A percentile compares a stretch with the other conserved stretches of the same genome.
Evolutionary conservation across 2,888 invertebrate species (phyloP).

Genomic region (Drosophila silvestris): DNA sequence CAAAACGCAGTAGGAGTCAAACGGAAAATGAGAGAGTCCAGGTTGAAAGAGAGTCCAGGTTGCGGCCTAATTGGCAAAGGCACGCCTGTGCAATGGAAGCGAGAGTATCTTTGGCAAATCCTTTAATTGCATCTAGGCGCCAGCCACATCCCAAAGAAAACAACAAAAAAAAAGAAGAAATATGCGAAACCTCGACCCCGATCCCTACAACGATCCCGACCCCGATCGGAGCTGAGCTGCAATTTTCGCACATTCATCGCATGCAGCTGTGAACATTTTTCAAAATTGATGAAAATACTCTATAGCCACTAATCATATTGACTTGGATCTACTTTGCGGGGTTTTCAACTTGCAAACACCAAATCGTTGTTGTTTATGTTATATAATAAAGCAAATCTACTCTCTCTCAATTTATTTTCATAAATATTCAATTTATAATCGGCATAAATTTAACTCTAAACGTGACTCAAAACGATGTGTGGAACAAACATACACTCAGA

Average conservation of each 20-base stretch:
- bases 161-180: neutral
- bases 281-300: constrained; percentile 17
- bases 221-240: constrained; percentile 21
- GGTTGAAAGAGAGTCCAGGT: neutral
- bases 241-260: constrained; percentile 62
- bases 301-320: constrained; percentile 10
- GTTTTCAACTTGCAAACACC: neutral
- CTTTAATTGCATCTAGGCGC: constrained; percentile 74
- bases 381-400: neutral
- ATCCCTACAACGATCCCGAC: neutral
- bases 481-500: neutral
- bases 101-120: constrained; percentile 61
- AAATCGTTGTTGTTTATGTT: neutral
- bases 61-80: constrained; percentile 59
- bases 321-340: neutral
- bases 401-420: neutral
- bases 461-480: neutral
- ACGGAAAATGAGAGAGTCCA: neutral
- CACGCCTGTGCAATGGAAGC: constrained; percentile 39
- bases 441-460: neutral
- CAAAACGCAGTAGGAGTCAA: constrained; percentile 9
- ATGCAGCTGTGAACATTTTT: constrained; percentile 73
- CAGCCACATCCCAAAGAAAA: constrained; percentile 33
- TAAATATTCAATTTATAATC: neutral
- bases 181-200: constrained; percentile 7